Evolutionary conservation across 2,797 vertebrate species (phyloP).

Genomic region (Pipistrellus kuhlii): DNA sequence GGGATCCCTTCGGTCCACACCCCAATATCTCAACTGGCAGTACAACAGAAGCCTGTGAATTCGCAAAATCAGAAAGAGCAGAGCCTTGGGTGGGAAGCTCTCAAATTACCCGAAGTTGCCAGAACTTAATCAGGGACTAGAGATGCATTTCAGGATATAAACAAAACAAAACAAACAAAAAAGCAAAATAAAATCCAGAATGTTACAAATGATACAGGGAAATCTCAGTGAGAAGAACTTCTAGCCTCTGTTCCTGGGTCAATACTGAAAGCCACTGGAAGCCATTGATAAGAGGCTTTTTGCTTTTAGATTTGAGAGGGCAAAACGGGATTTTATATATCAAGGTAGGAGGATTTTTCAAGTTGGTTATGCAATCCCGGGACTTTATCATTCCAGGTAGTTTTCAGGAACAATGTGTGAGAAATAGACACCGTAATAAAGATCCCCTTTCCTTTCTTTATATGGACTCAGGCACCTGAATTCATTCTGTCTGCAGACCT

Average conservation of each 20-base stretch:
- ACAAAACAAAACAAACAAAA: background rate
- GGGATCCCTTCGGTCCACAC: background rate
- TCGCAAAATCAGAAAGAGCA: background rate
- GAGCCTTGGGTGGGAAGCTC: background rate
- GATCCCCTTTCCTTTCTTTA: background rate
- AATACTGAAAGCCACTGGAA: background rate
- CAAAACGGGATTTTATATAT: background rate
- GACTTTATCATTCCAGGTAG: background rate
- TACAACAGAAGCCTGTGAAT: background rate
- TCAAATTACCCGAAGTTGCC: background rate
- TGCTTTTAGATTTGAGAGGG: background rate
- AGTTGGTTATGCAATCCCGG: background rate
- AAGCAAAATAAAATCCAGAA: background rate
- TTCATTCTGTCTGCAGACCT: background rate
- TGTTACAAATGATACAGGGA: background rate
- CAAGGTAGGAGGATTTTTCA: background rate
- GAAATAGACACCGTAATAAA: background rate
- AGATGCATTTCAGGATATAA: background rate
- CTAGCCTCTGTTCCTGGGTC: background rate
- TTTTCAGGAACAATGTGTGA: background rate
- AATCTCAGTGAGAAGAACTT: background rate
- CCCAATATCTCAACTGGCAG: background rate
- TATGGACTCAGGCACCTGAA: background rate
- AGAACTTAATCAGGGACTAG: background rate
- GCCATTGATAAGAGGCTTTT: background rate